Conservation (phyloP, 2,113 vertebrate genomes). For the Neoarius graeffei region DNA sequence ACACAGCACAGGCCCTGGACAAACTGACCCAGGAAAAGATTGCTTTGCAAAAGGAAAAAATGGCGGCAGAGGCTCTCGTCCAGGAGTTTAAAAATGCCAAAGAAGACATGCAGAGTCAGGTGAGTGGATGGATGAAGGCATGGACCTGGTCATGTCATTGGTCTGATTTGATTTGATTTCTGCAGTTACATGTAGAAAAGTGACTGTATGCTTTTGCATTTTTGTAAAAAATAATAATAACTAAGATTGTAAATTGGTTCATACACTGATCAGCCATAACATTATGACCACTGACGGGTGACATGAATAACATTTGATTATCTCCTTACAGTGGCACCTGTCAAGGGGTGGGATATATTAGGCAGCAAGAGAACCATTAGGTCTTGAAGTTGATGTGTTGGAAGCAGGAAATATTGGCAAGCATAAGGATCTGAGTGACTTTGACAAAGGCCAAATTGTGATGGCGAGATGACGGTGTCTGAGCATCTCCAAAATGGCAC, state of each 20-base stretch:
- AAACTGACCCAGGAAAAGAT: slow-evolving; percentile 81
- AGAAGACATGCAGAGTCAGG: slow-evolving; percentile 81
- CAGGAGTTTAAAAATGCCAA: slow-evolving; percentile 76
- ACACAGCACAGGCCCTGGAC: slow-evolving; percentile 78
- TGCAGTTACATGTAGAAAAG: background rate
- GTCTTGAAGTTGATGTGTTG: no score
- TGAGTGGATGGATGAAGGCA: slow-evolving; percentile 59
- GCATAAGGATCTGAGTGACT: no score
- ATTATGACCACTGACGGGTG: no score
- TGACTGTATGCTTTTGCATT: background rate
- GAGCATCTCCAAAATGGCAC: no score
- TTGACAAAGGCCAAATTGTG: no score
- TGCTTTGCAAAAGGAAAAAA: slow-evolving; percentile 78
- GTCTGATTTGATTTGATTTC: background rate
- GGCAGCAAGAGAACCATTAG: no score
- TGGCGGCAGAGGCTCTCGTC: slow-evolving; percentile 71
- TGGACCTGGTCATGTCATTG: background rate
- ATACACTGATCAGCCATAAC: background rate
- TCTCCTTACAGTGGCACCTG: no score
- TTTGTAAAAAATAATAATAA: background rate
- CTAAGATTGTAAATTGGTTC: background rate
- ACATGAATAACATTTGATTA: no score
- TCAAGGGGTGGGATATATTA: no score
- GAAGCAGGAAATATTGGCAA: no score
- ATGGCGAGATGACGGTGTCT: no score